These are phyloP conservation scores for Scaptomyza tumidula DNA, from an alignment of 2,888 invertebrate species.

Conservation along the genomic window DNA sequence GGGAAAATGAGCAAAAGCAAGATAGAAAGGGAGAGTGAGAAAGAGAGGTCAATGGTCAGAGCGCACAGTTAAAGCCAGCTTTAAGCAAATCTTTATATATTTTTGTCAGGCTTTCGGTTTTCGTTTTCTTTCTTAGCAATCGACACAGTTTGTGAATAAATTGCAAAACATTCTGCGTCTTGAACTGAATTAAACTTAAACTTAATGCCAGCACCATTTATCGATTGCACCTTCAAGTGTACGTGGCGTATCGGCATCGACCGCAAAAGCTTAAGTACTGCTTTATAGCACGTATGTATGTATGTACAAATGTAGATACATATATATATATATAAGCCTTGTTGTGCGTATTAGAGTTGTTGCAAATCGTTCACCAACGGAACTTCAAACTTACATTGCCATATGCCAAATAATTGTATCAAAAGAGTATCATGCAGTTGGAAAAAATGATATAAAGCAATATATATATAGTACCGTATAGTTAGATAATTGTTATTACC, in stretches of 20 bases:
- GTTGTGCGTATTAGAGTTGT: too few species aligned
- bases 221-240: slow-evolving; percentile 1
- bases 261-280: not conserved
- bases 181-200: not conserved
- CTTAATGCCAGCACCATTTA: not conserved
- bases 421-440: too few species aligned
- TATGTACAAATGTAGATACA: too few species aligned
- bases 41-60: slow-evolving; percentile 3
- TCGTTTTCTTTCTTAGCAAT: not conserved
- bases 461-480: too few species aligned
- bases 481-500: too few species aligned
- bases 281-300: not conserved
- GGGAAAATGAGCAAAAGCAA: not conserved
- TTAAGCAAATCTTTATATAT: not conserved
- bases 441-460: too few species aligned
- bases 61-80: slow-evolving; percentile 1
- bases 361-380: too few species aligned
- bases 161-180: not conserved
- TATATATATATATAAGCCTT: too few species aligned
- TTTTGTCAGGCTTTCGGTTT: too few species aligned
- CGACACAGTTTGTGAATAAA: not conserved
- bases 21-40: not conserved
- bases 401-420: not conserved
- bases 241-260: not conserved
- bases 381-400: too few species aligned